Base-by-base conservation (phyloP, 2,888 invertebrate genomes). In the Leptopilina myrica region DNA sequence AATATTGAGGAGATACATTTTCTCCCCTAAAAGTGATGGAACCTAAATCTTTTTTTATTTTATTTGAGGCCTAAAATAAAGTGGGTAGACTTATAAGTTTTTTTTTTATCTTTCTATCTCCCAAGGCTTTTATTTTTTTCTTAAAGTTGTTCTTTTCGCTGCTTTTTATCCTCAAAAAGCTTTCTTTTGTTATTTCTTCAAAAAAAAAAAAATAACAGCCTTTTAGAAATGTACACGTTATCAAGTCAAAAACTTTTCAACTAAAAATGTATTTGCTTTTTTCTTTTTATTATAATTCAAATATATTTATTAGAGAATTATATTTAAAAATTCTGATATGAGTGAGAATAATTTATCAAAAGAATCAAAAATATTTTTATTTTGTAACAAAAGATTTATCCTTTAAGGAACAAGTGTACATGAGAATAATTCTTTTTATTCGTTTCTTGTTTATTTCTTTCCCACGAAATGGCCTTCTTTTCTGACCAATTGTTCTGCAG, bases 391-490 rank as follows among this genome's bases (percentile, higher is more conserved):
- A 9, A 62, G 62, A 62, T 20, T 20, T 20, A 62, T 62, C 62
- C 20, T 62, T 62, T 62, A 20, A 62, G 20, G 20, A 62, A 62
- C 20, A 62, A 62, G 62, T 62, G 20, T 15, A 15, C 9, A 49
- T 49, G 49, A 20, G 20, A 33, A 14, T 56, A 7, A 56, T 56
- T 73, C 33, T 5, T 56, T 20, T 73, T 73, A 73, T 73, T 49
- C 73, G 73, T 33, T 73, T 56, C 73, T 40, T 33, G 73, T 40
- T 56, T 20, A 12, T 20, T 73, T 73, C 33, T 56, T 56, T 73
- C 56, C n/a, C 26, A 67, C 67, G 67, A 46, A 67, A 49, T 67
- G 67, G 12, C 69, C 69, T 69, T 69, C 69, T 67, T 69, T 49
- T 69, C 69, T 73, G 20, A 69, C 53, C 33, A 69, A 69, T 69